Conservation (phyloP, 2,113 vertebrate species). For the Cryptotis parvus region DNA sequence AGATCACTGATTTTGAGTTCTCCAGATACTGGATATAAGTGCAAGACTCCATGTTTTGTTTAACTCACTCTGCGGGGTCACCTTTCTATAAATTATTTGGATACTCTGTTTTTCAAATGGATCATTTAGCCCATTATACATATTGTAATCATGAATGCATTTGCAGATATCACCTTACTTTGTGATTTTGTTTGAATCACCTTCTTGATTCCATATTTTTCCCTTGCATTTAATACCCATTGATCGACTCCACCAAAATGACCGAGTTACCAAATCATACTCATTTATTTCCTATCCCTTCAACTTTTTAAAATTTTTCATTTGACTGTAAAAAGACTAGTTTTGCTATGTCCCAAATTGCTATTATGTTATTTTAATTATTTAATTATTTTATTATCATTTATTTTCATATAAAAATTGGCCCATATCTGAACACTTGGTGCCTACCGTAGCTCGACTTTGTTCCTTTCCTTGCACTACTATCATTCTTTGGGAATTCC, state of each 20-base stretch:
- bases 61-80: no score
- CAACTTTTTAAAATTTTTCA: not conserved
- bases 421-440: not conserved
- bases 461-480: not conserved
- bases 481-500: not conserved
- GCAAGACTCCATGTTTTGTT: not conserved
- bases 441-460: not conserved
- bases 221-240: not conserved
- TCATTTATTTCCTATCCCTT: slow-evolving; percentile 19
- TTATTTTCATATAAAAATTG: slow-evolving; percentile 31
- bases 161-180: not conserved
- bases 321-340: not conserved
- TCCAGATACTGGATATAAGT: not conserved
- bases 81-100: not conserved
- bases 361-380: not conserved
- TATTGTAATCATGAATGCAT: not conserved
- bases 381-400: not conserved
- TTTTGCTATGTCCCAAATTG: not conserved
- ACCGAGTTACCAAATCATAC: not conserved
- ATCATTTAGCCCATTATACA: not conserved
- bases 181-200: not conserved
- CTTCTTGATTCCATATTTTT: not conserved
- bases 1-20: not conserved
- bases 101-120: not conserved
- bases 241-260: not conserved